phyloP scores from a whole-genome alignment of 2,113 vertebrate genomes.

The Ceyx margarethae region DNA sequence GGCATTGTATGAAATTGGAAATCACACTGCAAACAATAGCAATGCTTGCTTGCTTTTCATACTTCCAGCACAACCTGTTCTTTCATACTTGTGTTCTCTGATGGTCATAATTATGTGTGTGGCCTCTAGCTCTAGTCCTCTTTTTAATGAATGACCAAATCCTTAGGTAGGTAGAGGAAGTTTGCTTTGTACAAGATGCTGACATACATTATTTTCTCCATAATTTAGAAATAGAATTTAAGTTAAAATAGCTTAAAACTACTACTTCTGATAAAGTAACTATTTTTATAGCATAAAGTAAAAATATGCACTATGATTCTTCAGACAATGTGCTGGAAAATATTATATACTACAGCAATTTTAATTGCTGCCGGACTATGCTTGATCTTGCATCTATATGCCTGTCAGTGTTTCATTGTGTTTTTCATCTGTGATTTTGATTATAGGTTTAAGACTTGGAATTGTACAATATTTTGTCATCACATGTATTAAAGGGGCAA shows the following conservation, averaged over 20 bases:
- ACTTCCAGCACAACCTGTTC: neutral
- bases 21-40: neutral
- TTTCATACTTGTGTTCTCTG: neutral
- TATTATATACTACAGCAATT: neutral
- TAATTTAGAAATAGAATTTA: neutral
- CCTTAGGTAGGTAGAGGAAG: neutral
- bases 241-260: neutral
- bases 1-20: slow-evolving; percentile 12
- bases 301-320: neutral
- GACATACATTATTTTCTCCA: neutral
- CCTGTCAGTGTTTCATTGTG: too few relatives aligned
- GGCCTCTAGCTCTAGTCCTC: neutral
- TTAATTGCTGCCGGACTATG: slow-evolving; percentile 10
- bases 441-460: neutral
- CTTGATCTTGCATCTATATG: too few relatives aligned
- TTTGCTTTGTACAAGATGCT: neutral
- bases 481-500: slow-evolving; percentile 3
- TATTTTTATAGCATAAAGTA: neutral
- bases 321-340: neutral
- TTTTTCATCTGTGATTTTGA: too few relatives aligned
- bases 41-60: neutral
- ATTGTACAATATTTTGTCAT: slow-evolving; percentile 29
- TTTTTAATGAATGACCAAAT: neutral
- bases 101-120: neutral
- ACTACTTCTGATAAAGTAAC: neutral